Evolutionary conservation across 2,797 vertebrate genomes (phyloP).

Genomic region (Pseudocheirus occidentalis): DNA sequence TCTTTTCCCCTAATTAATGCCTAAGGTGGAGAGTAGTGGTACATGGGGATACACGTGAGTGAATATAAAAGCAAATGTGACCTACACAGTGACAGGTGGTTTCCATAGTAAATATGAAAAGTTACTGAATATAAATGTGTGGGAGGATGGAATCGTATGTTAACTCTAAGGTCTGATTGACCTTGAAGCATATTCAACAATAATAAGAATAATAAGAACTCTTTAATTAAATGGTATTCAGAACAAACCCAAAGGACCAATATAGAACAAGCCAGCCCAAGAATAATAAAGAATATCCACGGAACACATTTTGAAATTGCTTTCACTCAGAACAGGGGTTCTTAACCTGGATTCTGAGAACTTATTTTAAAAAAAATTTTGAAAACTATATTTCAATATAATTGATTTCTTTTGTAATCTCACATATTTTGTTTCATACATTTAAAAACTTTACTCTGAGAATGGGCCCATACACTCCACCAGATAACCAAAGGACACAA

Average conservation of each 20-base stretch:
- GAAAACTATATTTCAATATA: not conserved
- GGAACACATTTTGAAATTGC: not conserved
- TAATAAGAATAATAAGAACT: not conserved
- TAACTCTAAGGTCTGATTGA: not conserved
- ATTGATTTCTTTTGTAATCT: not conserved
- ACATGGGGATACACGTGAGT: not conserved
- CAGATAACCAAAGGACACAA: not conserved
- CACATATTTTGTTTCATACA: not conserved
- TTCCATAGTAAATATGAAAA: not conserved
- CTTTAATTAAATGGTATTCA: not conserved
- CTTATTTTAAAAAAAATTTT: not conserved
- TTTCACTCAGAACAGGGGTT: not conserved
- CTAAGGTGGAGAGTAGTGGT: too few relatives aligned
- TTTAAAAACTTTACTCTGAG: not conserved
- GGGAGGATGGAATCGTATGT: not conserved
- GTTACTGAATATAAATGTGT: not conserved
- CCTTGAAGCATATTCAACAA: not conserved
- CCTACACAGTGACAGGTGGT: not conserved
- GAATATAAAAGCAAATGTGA: not conserved
- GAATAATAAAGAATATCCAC: constrained; percentile 3
- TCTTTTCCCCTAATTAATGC: not conserved
- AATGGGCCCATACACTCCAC: not conserved
- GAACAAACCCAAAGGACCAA: not conserved
- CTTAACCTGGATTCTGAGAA: not conserved
- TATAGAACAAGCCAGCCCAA: not conserved